Percentiles rank a stretch among this genome's conserved stretches.
phyloP scores from a whole-genome alignment of 2,797 vertebrate genomes.

The Podarcis lilfordi region DNA sequence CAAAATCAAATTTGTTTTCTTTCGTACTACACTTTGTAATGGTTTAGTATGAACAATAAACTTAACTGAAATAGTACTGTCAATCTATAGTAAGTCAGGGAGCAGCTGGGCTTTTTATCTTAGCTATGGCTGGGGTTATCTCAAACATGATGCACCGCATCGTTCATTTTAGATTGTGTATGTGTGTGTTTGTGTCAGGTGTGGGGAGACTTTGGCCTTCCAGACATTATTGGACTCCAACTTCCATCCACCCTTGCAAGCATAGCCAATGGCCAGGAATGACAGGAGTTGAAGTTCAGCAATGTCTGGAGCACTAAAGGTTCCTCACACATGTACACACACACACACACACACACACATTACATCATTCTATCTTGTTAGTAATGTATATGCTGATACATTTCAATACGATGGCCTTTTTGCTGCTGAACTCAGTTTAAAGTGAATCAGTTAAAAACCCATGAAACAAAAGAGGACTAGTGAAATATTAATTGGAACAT shows the following conservation, averaged over 20 bases:
- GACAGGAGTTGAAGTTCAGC: no score
- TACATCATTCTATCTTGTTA: constrained; percentile 33
- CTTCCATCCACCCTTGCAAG: no score
- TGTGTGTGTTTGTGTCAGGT: constrained; percentile 25
- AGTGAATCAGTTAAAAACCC: constrained; percentile 30
- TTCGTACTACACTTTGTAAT: constrained; percentile 75
- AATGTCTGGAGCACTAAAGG: no score
- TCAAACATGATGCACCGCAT: constrained; percentile 54
- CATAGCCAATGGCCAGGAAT: no score
- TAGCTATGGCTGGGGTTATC: constrained; percentile 41
- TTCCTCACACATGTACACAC: no score
- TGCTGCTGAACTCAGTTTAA: constrained; percentile 13
- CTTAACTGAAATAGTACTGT: constrained; percentile 73
- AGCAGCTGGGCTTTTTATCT: constrained; percentile 62
- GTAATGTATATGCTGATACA: constrained; percentile 6
- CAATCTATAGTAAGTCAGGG: constrained; percentile 71
- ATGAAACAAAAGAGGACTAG: constrained; percentile 24
- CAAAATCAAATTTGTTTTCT: constrained; percentile 80
- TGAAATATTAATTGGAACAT: constrained; percentile 48
- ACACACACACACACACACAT: constrained; percentile 1
- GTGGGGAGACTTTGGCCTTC: no score
- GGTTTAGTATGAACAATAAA: constrained; percentile 74
- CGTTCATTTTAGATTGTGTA: constrained; percentile 18
- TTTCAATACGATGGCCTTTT: background rate
- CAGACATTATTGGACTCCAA: no score